phyloP scores from a whole-genome alignment of 2,113 vertebrate genomes.

The Pachypanchax playfairii region DNA sequence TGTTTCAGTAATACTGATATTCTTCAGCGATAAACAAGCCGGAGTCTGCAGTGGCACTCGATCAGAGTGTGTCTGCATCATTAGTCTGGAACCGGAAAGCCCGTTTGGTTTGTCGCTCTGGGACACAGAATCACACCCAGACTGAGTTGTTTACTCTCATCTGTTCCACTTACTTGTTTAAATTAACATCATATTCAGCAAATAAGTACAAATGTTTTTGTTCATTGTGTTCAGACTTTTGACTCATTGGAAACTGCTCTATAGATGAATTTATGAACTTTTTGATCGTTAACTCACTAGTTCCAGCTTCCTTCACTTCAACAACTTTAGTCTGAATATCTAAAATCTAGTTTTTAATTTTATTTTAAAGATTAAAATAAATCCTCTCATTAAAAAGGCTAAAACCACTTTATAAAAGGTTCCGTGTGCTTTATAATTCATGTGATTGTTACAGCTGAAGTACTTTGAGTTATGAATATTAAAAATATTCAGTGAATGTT shows the following conservation, averaged over 20 bases:
- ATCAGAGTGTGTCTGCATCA: constrained; percentile 66
- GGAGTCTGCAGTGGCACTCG: constrained; percentile 43
- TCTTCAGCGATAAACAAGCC: constrained; percentile 55
- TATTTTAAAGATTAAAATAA: background rate
- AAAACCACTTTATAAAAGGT: background rate
- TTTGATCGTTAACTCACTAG: no score
- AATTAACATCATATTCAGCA: no score
- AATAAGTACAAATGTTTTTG: background rate
- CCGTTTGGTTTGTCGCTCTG: constrained; percentile 38
- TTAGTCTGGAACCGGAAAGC: constrained; percentile 57
- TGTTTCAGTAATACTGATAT: no score
- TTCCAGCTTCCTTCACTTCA: no score
- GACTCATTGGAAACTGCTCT: no score
- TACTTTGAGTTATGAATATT: background rate
- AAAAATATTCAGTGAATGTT: background rate
- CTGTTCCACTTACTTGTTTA: constrained; percentile 7
- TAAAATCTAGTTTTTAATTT: no score
- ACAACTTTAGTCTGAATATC: no score
- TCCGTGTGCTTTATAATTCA: background rate
- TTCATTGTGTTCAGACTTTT: constrained; percentile 2
- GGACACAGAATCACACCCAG: constrained; percentile 25
- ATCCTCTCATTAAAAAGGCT: background rate
- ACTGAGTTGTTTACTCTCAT: constrained; percentile 17
- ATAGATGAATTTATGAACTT: no score
- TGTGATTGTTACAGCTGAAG: background rate